Percentiles rank a stretch among this genome's conserved stretches.
phyloP scores from a whole-genome alignment of 2,888 invertebrate genomes.

The Coenonympha glycerion region DNA sequence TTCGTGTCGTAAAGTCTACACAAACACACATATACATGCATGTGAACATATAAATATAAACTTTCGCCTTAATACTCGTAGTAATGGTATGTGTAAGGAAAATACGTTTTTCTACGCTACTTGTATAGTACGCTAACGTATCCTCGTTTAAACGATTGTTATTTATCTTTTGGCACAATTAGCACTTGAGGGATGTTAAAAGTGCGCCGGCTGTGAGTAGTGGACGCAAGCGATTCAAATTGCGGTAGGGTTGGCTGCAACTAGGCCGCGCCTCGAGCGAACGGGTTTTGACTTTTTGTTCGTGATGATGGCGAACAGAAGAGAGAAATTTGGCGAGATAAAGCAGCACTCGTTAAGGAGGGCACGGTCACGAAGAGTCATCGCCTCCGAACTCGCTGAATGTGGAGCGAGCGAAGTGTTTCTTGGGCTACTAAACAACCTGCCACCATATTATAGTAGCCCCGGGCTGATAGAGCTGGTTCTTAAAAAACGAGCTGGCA shows the following conservation, averaged over 20 bases:
- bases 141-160: not conserved
- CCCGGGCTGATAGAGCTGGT: conserved; percentile 45
- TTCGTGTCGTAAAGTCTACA: too few species aligned
- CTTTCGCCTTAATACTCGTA: too few species aligned
- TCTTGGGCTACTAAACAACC: conserved; percentile 53
- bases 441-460: conserved; percentile 45
- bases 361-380: conserved; percentile 73
- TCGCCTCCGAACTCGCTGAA: conserved; percentile 65
- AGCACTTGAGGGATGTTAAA: not conserved
- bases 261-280: conserved; percentile 67
- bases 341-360: conserved; percentile 67
- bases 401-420: conserved; percentile 66
- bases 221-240: conserved; percentile 3
- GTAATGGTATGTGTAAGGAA: too few species aligned
- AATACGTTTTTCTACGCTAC: too few species aligned
- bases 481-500: conserved; percentile 21
- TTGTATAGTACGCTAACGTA: too few species aligned
- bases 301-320: conserved; percentile 70
- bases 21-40: too few species aligned
- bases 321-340: conserved; percentile 73
- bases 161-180: not conserved
- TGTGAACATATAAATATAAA: too few species aligned
- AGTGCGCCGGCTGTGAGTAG: not conserved
- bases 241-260: conserved; percentile 37
- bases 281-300: conserved; percentile 72